Base-by-base conservation (phyloP, 2,797 vertebrate genomes). In the Danio kyathit region DNA sequence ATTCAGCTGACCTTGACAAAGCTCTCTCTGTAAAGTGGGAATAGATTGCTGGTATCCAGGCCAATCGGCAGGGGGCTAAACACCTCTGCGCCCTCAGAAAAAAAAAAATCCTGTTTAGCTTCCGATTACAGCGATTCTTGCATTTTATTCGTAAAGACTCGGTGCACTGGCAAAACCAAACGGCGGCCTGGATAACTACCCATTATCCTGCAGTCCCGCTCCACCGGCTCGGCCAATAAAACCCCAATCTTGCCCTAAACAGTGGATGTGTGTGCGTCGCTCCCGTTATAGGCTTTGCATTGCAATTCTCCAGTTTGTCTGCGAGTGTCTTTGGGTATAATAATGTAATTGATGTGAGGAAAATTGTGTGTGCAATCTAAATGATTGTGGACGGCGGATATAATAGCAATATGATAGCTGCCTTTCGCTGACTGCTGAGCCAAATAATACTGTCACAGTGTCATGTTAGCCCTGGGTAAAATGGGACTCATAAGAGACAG, bases 1-100 rank as follows among this genome's bases (percentile, higher is more conserved):
- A 70, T 72, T 80, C 29, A 46, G 57, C 77, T 66, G 70, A 83
- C 72, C 72, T 72, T 75, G 72, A 72, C 71, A 38, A 11, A 10
- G 10, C 61, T 79, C 59, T 80, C 56, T 81, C 69, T 72, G 43
- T 77, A 67, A 81, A 81, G 74, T 81, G 83, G 79, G 48, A 74
- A 40, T 44, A 84, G 79, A 84, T 81, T 84, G 74, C 79, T 19
- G 44, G 54, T 69, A 78, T 81, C 69, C 74, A 74, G 83, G 74
- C 54, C 83, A 84, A 78, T 84, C 83, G 69, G 69, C 65, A 66
- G 74, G 79, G 65, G 79, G 52, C 69, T 78, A 81, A 81, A 84
- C 74, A 77, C 41, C 48, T 5, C 40, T 5, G 63, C 54, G 16
- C 13, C 64, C 61, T 48, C 46, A 0, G 56, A 70, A 52, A 52